Conservation (phyloP, 2,888 invertebrate species). For the Tiliacea citrago region DNA sequence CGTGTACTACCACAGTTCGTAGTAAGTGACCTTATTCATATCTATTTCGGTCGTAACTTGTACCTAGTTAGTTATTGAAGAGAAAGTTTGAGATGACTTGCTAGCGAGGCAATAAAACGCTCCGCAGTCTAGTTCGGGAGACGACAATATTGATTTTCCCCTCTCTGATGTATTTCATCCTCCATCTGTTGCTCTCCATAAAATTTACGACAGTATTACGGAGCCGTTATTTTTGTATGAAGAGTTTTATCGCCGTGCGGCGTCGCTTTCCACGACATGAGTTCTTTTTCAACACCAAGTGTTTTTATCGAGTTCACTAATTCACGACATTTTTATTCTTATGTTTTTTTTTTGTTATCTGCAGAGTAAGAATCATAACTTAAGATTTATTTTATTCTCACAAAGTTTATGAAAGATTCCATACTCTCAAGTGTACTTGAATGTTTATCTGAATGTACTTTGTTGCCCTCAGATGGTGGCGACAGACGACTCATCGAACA, state of each 20-base stretch:
- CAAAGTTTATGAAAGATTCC: background rate
- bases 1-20: slow-evolving; percentile 7
- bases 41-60: slow-evolving; percentile 52
- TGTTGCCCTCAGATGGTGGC: slow-evolving; percentile 94
- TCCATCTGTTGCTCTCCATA: slow-evolving; percentile 90
- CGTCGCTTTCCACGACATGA: slow-evolving; percentile 79
- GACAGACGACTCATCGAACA: slow-evolving; percentile 93
- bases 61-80: slow-evolving; percentile 61
- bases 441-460: slow-evolving; percentile 21
- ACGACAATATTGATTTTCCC: slow-evolving; percentile 88
- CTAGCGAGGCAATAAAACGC: slow-evolving; percentile 80
- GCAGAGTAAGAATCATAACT: slow-evolving; percentile 21
- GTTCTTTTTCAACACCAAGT: slow-evolving; percentile 76
- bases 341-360: slow-evolving; percentile 57
- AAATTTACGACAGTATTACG: slow-evolving; percentile 89
- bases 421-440: background rate
- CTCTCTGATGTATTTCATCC: slow-evolving; percentile 86
- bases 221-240: slow-evolving; percentile 89
- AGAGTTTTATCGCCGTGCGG: slow-evolving; percentile 84
- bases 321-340: slow-evolving; percentile 68
- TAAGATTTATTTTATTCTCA: slow-evolving; percentile 25
- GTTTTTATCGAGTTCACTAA: slow-evolving; percentile 77
- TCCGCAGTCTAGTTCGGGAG: slow-evolving; percentile 79
- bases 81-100: slow-evolving; percentile 73
- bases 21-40: slow-evolving; percentile 32